Base-by-base conservation (phyloP, 2,888 invertebrate genomes). In the Masnerella sp. region DNA sequence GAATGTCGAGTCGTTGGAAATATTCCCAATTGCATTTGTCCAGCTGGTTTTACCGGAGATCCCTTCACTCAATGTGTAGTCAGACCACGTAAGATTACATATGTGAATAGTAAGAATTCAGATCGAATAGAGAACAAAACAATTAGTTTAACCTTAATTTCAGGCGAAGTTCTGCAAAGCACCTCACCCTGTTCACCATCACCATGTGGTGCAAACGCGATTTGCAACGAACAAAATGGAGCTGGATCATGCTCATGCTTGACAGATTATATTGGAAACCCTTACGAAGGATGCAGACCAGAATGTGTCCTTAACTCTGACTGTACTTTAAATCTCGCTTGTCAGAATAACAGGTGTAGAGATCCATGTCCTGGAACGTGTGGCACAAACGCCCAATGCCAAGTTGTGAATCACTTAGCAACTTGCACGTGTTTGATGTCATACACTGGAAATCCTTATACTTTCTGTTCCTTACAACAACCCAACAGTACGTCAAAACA, bases 281-380 rank as follows among this genome's bases (percentile, higher is more conserved):
- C 95, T 12, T 88, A 88, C 59, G 93, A 93, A 67, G 91, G 92
- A 9, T 95, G 94, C 84, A 89, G 94, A 78, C 95, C 94, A 7
- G 94, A 94, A 87, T 95, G 95, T 84, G 91, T 92, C 25, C 90
- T 92, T 22, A 95, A 93, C 81, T 91, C 93, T 0, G 95, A 95
- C 85, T 96, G 96, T 84, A 83, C 92, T 1, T 88, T 89, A 11
- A 91, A 92, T 77, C 91, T 91, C 81, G 93, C 95, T 2, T 96
- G 96, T 81, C 88, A 94, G 5, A 92, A 93, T 81, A 91, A 92
- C 78, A 94, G 93, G 88, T 96, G 96, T 83, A 90, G 93, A 20
- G 94, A 96, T 88, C 96, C 96, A 0, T 96, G 96, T 81, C 92
- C 92, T 0, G 94, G 94, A 77, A 94, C 94, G 14, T 96, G 96